Percentiles rank a stretch among this genome's conserved stretches.
Evolutionary conservation across 2,888 invertebrate genomes (phyloP).

Genomic region (Phortica okadai): DNA sequence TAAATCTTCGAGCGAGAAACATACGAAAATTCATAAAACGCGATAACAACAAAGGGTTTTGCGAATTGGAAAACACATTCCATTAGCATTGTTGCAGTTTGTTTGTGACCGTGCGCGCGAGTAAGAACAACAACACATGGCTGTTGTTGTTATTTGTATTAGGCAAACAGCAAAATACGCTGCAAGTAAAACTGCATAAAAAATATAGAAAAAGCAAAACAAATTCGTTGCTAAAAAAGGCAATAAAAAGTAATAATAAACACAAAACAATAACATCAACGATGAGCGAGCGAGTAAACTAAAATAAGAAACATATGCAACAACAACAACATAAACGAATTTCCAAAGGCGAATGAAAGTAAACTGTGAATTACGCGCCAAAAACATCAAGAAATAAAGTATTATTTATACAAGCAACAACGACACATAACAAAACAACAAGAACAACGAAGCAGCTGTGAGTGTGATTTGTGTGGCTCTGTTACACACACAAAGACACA

Average conservation of each 20-base stretch:
- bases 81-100: too few species aligned
- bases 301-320: too few species aligned
- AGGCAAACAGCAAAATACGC: conserved; percentile 54
- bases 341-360: conserved; percentile 62
- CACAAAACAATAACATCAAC: background rate
- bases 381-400: conserved; percentile 58
- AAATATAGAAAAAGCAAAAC: background rate
- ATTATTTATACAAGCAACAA: conserved; percentile 54
- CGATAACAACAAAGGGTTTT: background rate
- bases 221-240: background rate
- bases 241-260: conserved; percentile 10
- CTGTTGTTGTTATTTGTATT: conserved; percentile 48
- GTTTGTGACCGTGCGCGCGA: background rate
- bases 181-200: background rate
- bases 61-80: too few species aligned
- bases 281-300: background rate
- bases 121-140: conserved; percentile 15
- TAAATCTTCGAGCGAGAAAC: background rate
- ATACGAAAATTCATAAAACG: background rate
- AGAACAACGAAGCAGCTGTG: conserved; percentile 11
- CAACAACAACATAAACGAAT: conserved; percentile 42
- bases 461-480: background rate
- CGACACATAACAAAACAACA: conserved; percentile 5
- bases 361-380: conserved; percentile 62
- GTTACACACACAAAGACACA: conserved; percentile 28